Percentiles rank a stretch among this genome's conserved stretches.
phyloP scores from a whole-genome alignment of 2,797 vertebrate genomes.

The Myripristis jacobus region DNA sequence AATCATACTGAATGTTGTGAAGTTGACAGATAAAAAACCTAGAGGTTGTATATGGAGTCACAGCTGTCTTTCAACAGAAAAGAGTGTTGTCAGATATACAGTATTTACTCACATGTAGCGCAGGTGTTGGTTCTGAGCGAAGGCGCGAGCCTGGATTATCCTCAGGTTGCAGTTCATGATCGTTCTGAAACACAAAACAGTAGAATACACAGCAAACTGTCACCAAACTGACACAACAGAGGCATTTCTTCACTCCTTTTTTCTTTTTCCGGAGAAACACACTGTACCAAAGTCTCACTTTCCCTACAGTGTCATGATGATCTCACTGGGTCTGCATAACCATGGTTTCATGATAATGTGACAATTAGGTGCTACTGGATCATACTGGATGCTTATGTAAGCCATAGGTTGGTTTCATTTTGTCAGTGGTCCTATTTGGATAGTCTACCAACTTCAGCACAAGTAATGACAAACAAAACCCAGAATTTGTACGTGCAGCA shows the following conservation, averaged over 20 bases:
- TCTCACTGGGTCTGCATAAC: background rate
- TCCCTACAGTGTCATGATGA: conserved; percentile 4
- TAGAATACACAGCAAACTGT: conserved; percentile 36
- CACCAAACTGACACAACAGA: conserved; percentile 18
- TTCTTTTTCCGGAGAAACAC: background rate
- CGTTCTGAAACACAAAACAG: conserved; percentile 83
- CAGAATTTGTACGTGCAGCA: too few relatives aligned
- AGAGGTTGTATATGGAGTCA: background rate
- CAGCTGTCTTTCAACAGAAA: conserved; percentile 19
- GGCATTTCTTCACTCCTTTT: background rate
- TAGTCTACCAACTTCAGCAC: too few relatives aligned
- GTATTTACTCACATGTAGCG: conserved; percentile 94
- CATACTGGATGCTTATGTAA: too few relatives aligned
- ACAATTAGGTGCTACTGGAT: too few relatives aligned
- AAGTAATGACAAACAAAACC: too few relatives aligned
- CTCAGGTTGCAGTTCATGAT: conserved; percentile 97
- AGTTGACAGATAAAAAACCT: background rate
- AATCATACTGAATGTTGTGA: conserved; percentile 57
- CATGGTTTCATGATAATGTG: background rate
- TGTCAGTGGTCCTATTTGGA: too few relatives aligned
- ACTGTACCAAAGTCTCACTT: conserved; percentile 2
- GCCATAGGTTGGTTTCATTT: too few relatives aligned
- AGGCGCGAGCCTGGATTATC: conserved; percentile 93
- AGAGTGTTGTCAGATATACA: conserved; percentile 52
- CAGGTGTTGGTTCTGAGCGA: conserved; percentile 95